These are phyloP conservation scores for Laticauda colubrina DNA, from an alignment of 2,113 vertebrate genomes.

Conservation along the genomic window DNA sequence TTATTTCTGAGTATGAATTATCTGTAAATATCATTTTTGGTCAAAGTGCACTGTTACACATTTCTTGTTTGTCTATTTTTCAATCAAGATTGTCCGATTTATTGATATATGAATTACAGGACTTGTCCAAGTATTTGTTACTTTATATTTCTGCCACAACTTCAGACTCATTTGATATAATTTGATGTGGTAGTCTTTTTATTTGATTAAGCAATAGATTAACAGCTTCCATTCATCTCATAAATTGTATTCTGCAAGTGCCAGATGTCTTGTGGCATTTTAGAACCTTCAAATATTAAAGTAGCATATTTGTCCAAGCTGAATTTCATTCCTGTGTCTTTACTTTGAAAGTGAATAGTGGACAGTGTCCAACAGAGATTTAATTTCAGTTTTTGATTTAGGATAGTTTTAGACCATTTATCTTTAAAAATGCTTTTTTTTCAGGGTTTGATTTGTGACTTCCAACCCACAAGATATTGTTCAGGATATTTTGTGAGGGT, in stretches of 20 bases:
- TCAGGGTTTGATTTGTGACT: not conserved
- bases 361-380: not conserved
- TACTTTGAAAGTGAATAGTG: not conserved
- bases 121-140: not conserved
- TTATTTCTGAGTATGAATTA: not conserved
- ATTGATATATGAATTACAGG: not conserved
- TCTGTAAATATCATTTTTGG: not conserved
- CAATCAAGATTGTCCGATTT: not conserved
- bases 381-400: not conserved
- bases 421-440: not conserved
- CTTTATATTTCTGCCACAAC: not conserved
- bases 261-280: not conserved
- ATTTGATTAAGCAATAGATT: not conserved
- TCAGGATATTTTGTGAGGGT: not conserved
- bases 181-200: not conserved
- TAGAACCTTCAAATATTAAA: not conserved
- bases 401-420: not conserved
- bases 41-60: not conserved
- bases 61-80: not conserved
- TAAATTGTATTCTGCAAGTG: not conserved
- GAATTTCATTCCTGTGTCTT: not conserved
- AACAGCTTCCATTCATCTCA: not conserved
- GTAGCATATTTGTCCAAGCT: not conserved
- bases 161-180: not conserved
- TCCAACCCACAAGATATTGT: not conserved